Percentiles rank a stretch among this genome's conserved stretches.
phyloP scores from a whole-genome alignment of 2,113 vertebrate species.

The Eurypyga helias region DNA sequence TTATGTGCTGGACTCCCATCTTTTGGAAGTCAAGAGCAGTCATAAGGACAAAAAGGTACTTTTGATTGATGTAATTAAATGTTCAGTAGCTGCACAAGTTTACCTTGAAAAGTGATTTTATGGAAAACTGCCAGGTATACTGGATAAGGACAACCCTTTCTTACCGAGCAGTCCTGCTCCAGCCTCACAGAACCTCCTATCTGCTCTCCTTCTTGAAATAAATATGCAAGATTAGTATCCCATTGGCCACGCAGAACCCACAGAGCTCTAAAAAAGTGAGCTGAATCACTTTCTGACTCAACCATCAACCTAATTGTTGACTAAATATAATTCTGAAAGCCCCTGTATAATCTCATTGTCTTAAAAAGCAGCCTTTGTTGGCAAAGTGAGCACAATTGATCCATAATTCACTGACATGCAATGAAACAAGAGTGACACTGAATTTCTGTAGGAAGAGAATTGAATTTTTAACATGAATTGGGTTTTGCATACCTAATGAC shows the following conservation, averaged over 20 bases:
- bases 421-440: background rate
- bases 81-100: background rate
- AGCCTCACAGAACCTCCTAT: background rate
- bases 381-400: background rate
- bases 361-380: background rate
- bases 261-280: background rate
- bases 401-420: conserved; percentile 19
- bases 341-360: conserved; percentile 1
- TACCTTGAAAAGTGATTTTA: background rate
- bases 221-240: background rate
- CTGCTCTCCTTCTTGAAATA: background rate
- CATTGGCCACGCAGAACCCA: background rate
- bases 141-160: background rate
- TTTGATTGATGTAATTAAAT: background rate
- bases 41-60: background rate
- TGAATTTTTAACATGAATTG: conserved; percentile 8
- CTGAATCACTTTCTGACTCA: conserved; percentile 46
- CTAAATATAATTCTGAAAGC: conserved; percentile 47
- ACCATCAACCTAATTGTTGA: conserved; percentile 5
- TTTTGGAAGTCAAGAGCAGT: background rate
- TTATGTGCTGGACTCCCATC: background rate
- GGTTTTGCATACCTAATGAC: conserved; percentile 16
- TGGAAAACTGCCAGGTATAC: background rate
- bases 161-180: background rate
- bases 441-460: background rate